Evolutionary conservation across 2,113 vertebrate species (phyloP).

Genomic region (Epinephelus cyanopodus): DNA sequence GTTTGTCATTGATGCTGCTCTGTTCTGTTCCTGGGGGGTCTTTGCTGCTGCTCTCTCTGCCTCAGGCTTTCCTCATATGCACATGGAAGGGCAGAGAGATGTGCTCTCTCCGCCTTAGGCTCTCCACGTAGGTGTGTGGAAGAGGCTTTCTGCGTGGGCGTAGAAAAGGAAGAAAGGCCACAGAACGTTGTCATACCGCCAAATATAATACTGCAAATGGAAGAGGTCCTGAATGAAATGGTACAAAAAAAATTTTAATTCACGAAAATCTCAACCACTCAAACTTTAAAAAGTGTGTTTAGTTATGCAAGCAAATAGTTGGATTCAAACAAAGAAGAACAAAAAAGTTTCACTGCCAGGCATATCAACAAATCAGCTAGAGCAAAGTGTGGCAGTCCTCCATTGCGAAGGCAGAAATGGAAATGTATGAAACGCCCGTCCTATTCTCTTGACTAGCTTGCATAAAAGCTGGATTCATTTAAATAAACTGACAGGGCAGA

Average conservation of each 20-base stretch:
- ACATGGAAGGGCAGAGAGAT: no score
- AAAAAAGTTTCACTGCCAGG: neutral
- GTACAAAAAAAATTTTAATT: neutral
- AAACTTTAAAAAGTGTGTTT: neutral
- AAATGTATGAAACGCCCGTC: slow-evolving; percentile 31
- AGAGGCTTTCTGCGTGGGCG: no score
- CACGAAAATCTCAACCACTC: neutral
- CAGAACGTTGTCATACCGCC: no score
- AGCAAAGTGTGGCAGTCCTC: neutral
- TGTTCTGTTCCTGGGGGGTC: no score
- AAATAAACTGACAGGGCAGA: slow-evolving; percentile 61
- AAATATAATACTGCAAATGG: no score
- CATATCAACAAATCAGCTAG: slow-evolving; percentile 6
- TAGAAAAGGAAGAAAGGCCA: no score
- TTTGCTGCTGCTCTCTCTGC: no score
- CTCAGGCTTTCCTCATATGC: no score
- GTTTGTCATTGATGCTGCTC: no score
- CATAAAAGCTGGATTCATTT: slow-evolving; percentile 52
- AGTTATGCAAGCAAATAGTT: neutral
- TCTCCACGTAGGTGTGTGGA: no score
- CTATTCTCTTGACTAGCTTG: slow-evolving; percentile 36
- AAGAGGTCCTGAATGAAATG: neutral
- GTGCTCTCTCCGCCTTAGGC: no score
- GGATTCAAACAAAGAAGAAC: slow-evolving; percentile 18
- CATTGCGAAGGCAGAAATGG: slow-evolving; percentile 15